phyloP scores from a whole-genome alignment of 2,888 invertebrate species.

The Geotrupes spiniger region DNA sequence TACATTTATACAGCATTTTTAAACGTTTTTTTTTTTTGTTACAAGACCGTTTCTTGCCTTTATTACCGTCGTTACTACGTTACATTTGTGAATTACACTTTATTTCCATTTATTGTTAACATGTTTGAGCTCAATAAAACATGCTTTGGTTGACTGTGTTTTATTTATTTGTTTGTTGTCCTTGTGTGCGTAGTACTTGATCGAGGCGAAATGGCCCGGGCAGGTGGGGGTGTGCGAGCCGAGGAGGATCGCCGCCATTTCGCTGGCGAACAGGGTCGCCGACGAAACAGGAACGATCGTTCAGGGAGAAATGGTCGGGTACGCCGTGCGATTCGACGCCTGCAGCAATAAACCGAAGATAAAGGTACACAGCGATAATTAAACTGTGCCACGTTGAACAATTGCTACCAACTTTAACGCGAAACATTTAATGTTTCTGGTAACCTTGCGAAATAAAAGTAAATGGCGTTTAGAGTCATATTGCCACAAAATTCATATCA shows the following conservation, averaged over 20 bases:
- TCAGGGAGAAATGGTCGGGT: slow-evolving; percentile 75
- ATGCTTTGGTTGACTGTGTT: slow-evolving; percentile 18
- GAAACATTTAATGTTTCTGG: too few species aligned
- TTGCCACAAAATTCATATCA: too few species aligned
- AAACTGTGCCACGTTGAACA: too few species aligned
- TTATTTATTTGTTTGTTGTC: slow-evolving; percentile 16
- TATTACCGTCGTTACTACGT: too few species aligned
- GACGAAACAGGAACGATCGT: slow-evolving; percentile 78
- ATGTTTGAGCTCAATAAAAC: slow-evolving; percentile 25
- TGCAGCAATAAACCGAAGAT: slow-evolving; percentile 65
- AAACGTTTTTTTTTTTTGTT: too few species aligned
- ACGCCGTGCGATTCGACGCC: slow-evolving; percentile 79
- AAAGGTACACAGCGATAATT: slow-evolving; percentile 68
- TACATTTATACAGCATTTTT: too few species aligned
- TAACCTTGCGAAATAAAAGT: too few species aligned
- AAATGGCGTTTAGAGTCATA: too few species aligned
- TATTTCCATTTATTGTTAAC: background rate
- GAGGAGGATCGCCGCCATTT: slow-evolving; percentile 83
- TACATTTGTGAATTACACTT: too few species aligned
- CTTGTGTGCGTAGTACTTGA: slow-evolving; percentile 66
- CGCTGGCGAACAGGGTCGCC: slow-evolving; percentile 84
- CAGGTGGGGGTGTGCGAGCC: slow-evolving; percentile 91
- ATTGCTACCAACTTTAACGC: too few species aligned
- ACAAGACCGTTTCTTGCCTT: too few species aligned
- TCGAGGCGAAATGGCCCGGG: slow-evolving; percentile 84